Evolutionary conservation across 2,888 invertebrate species (phyloP).

Genomic region (Drosophila multiciliata): DNA sequence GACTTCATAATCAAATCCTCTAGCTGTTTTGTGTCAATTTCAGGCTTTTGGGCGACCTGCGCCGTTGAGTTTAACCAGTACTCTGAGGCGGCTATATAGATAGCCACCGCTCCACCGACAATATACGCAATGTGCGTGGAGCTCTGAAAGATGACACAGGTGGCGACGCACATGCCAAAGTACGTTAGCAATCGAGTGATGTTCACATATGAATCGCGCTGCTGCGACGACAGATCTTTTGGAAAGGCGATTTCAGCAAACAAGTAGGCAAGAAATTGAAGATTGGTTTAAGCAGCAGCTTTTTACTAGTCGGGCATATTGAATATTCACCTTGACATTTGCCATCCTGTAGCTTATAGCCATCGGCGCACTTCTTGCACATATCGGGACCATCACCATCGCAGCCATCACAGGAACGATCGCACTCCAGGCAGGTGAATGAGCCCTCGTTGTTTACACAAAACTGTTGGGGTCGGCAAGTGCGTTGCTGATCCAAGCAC

Average conservation of each 20-base stretch:
- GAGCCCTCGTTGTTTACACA: conserved; percentile 96
- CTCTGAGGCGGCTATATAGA: conserved; percentile 94
- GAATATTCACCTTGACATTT: conserved; percentile 89
- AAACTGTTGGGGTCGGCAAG: conserved; percentile 89
- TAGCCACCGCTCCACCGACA: conserved; percentile 91
- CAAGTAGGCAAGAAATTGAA: conserved; percentile 25
- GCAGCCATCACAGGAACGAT: conserved; percentile 93
- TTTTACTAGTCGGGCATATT: neutral
- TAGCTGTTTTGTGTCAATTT: conserved; percentile 83
- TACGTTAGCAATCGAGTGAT: conserved; percentile 92
- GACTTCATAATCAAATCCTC: conserved; percentile 85
- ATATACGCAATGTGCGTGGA: conserved; percentile 91
- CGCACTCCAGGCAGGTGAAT: conserved; percentile 91
- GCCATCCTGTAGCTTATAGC: conserved; percentile 89
- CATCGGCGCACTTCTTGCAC: conserved; percentile 92
- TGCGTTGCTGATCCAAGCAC: conserved; percentile 87
- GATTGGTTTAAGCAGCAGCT: conserved; percentile 22
- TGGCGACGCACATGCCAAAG: conserved; percentile 92
- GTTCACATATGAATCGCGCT: conserved; percentile 87
- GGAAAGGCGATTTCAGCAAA: neutral
- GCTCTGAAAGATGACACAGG: conserved; percentile 93
- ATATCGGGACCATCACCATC: conserved; percentile 96
- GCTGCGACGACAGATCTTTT: conserved; percentile 85
- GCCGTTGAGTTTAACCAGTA: conserved; percentile 87
- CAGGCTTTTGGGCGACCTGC: conserved; percentile 77